Base-by-base conservation (phyloP, 2,113 vertebrate genomes). In the Cyrtonyx montezumae region DNA sequence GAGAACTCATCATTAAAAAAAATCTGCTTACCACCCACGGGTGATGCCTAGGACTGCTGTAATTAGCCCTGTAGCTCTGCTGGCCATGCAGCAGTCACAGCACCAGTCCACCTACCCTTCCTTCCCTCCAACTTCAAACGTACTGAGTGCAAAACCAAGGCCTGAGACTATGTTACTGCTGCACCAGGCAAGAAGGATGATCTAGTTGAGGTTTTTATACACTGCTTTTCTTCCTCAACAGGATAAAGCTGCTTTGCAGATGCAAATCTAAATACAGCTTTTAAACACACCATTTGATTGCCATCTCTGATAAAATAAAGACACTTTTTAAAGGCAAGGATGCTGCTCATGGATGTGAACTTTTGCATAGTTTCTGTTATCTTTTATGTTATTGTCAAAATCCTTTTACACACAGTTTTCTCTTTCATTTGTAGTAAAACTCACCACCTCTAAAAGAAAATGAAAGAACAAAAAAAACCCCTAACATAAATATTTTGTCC, bases 181-280 rank as follows among this genome's bases (percentile, higher is more conserved):
- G 17, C 58, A 30, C 56, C 75, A 79, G 51, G 8, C 16, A 34
- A 65, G 23, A 77, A 69, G 66, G 62, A 23, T 61, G 23, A 40
- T 40, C 25, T 63, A 8, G 11, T 13, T 51, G 28, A 63, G 51
- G 34, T 21, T 78, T 51, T 40, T 12, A 23, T 40, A 40, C 17
- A 14, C 10, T 49, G 36, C 16, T 63, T 51, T 28, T 55, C 46
- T 36, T 2, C 16, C 34, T 19, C 25, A 32, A 3, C 0, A 2
- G 4, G 32, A 59, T 59, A 46, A 67, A 55, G 15, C 40, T 61
- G 74, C 42, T 82, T 46, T 21, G 21, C 6, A n/a, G 51, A 26
- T 26, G 23, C 20, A 40, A 43, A 86, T 14, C 9, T 23, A 43
- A 67, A 40, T 4, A 7, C 0, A 4, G 37, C 36, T 84, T 84